phyloP scores from a whole-genome alignment of 2,888 invertebrate genomes.

The Habrosyne pyritoides region DNA sequence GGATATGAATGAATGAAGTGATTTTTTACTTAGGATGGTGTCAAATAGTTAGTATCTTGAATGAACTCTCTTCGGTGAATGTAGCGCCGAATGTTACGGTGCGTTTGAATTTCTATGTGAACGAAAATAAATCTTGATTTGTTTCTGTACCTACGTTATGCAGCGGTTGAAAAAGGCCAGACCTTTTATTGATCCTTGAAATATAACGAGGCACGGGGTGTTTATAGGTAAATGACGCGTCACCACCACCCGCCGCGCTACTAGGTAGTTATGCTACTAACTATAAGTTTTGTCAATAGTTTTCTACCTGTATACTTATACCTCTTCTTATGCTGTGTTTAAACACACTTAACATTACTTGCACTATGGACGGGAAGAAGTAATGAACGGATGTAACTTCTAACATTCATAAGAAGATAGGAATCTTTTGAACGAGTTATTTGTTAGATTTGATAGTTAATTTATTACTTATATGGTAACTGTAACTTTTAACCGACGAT shows the following conservation, averaged over 20 bases:
- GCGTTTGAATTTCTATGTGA: not conserved
- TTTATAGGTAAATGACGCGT: conserved; percentile 22
- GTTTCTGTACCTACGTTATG: not conserved
- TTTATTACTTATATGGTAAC: too few species aligned
- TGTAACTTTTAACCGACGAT: too few species aligned
- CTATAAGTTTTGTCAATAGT: conserved; percentile 33
- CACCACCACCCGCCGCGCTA: conserved; percentile 23
- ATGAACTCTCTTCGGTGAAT: conserved; percentile 6
- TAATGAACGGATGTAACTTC: not conserved
- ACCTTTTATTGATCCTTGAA: conserved; percentile 31
- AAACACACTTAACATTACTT: conserved; percentile 26
- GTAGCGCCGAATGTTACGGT: not conserved
- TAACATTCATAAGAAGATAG: not conserved
- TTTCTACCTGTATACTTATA: conserved; percentile 38
- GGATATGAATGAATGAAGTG: not conserved
- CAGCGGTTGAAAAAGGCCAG: conserved; percentile 6
- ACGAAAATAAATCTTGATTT: not conserved
- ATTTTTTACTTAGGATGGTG: not conserved
- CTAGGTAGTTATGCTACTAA: conserved; percentile 10
- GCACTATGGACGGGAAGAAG: conserved; percentile 32
- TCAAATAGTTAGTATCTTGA: conserved; percentile 1
- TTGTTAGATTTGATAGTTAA: too few species aligned
- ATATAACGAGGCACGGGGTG: conserved; percentile 27
- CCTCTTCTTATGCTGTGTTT: not conserved
- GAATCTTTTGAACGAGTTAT: not conserved